Base-by-base conservation (phyloP, 1,140 invertebrate genomes). In the Danaus melanippus region DNA sequence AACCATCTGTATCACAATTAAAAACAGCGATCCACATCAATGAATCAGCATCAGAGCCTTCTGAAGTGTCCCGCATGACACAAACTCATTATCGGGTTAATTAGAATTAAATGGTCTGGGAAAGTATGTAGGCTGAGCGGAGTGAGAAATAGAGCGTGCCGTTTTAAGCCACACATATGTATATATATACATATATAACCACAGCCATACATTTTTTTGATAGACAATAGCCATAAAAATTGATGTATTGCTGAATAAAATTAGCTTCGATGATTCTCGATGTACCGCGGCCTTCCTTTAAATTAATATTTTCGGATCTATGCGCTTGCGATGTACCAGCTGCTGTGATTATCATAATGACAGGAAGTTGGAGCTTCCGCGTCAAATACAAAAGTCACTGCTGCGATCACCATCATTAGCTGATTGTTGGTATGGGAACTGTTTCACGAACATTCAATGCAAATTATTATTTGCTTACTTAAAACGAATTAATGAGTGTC, bases 351-450 rank as follows among this genome's bases (percentile, higher is more conserved):
- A 51, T 9, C 44, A 17, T 64, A 64, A 64, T 64, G 62, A 64
- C 62, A 59, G 62, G 62, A 64, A 64, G 46, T 46, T 12, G 32
- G 12, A 9, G 56, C 50, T 64, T 64, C 62, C 62, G 62, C 62
- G 57, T 56, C 49, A 51, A 53, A 59, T 43, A 49, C 42, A 49
- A 52, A 55, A 57, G 56, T 57, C 58, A 55, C 48, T 48, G 46
- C 32, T 40, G 45, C 53, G 49, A 52, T 50, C 46, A 59, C 53
- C 51, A 51, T 60, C 58, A 60, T 62, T 62, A 62, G 11, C 49
- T 46, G 48, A 47, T 46, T 47, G 12, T 52, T 43, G 43, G 50
- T 43, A 60, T 54, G 45, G 58, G 49, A 48, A 43, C 47, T 50
- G 53, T 47, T 53, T 57, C 12, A n/a, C 42, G 46, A 46, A 42